Evolutionary conservation across 1,140 invertebrate genomes (phyloP), one percentile per base, ranked within the genome.

Genomic region (Pomacea maculata): DNA sequence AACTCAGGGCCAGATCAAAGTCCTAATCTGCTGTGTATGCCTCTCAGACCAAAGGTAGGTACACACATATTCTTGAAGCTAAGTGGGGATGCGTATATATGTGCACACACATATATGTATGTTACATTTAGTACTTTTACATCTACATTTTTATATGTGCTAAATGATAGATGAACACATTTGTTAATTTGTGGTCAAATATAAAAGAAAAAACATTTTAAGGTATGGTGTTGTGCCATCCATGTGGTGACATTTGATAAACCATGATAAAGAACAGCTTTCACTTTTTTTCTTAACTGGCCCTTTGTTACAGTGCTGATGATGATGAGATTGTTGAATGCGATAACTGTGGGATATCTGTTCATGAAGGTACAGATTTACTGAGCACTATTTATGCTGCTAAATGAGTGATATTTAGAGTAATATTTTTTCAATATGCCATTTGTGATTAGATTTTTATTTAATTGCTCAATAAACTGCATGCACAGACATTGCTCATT

Each of bases 321-420:
- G 93, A 95, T 70, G 98, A 99, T 93, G 97, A 99, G 92, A 98
- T 99, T 84, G 96, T 98, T 14, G 97, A 98, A 91, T 99, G 97
- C 92, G 97, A 99, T 92, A 95, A 96, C 57, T 99, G 97, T 92
- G 96, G 97, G 21, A 96, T 98, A 0, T 96, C 96, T 82, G 97
- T 99, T 17, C 97, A 99, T 92, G 97, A 99, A 94, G 96, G 95
- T 89, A 85, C 82, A 64, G 1, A 17, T 45, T 45, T 45, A 45
- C 34, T 45, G 34, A 45, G 6, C 34, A 45, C 34, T 45, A 45
- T 45, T 45, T 25, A 25, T 25, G 25, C 34, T 45, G 34, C 34
- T 45, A 45, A 45, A 45, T 45, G 34, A 45, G 34, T 45, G 34
- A 45, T 45, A 45, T 45, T 45, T 25, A 25, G 25, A 25, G 25